phyloP scores from a whole-genome alignment of 2,888 invertebrate species.

The Pasiphila rectangulata region DNA sequence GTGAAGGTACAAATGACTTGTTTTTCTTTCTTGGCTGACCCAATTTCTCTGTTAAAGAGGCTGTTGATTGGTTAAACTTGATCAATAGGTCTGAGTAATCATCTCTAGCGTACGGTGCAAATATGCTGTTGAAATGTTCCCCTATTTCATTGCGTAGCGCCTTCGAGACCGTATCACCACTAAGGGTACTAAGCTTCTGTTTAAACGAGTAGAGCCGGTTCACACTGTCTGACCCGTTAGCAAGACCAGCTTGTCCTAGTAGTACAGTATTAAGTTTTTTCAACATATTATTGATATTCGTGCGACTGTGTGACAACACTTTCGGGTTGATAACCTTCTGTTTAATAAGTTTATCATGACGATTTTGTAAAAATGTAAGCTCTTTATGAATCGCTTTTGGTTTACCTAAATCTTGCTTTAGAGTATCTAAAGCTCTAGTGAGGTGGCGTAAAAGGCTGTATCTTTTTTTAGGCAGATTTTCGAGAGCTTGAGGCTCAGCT shows the following conservation, averaged over 20 bases:
- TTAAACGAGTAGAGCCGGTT: constrained; percentile 61
- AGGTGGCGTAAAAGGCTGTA: constrained; percentile 54
- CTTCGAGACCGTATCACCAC: constrained; percentile 52
- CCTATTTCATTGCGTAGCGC: constrained; percentile 73
- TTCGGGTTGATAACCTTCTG: constrained; percentile 57
- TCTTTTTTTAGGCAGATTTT: constrained; percentile 58
- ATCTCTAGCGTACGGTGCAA: constrained; percentile 63
- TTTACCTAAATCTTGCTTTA: constrained; percentile 74
- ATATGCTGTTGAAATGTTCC: constrained; percentile 75
- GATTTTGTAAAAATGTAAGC: constrained; percentile 63
- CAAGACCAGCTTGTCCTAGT: constrained; percentile 81
- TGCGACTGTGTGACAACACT: constrained; percentile 52
- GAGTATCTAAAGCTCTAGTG: constrained; percentile 54
- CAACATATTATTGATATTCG: constrained; percentile 66
- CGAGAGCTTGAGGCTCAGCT: neutral
- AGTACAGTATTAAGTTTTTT: constrained; percentile 80
- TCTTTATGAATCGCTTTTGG: constrained; percentile 68
- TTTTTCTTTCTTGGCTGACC: constrained; percentile 41
- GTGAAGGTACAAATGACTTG: constrained; percentile 38
- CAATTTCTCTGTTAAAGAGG: constrained; percentile 25
- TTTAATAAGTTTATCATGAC: constrained; percentile 62
- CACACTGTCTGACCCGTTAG: constrained; percentile 71
- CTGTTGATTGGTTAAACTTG: constrained; percentile 47
- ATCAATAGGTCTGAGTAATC: constrained; percentile 63
- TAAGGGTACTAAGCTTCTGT: constrained; percentile 52